Conservation (phyloP, 2,113 vertebrate genomes). For the Amazona guildingii region DNA sequence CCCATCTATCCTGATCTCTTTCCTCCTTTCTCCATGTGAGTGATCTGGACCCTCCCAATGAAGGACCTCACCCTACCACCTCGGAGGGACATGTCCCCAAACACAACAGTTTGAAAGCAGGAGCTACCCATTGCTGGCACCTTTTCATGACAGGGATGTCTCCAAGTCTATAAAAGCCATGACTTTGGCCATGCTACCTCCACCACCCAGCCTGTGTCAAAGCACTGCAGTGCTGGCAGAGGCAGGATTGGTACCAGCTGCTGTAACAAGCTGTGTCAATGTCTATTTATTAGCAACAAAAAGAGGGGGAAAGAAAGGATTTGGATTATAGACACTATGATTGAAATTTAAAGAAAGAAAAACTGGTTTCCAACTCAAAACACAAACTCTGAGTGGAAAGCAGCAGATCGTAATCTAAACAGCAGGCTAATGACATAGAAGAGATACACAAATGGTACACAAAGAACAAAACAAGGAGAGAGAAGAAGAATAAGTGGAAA, state of each 20-base stretch:
- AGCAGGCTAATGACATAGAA: background rate
- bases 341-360: background rate
- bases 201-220: background rate
- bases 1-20: background rate
- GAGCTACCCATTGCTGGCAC: background rate
- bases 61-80: background rate
- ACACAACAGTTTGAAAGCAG: background rate
- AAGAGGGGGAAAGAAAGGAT: background rate
- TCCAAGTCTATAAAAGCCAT: background rate
- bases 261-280: background rate
- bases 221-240: background rate
- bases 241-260: background rate
- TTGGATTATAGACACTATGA: background rate
- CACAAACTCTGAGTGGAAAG: fast-evolving
- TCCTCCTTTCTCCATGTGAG: background rate
- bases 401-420: background rate
- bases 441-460: background rate
- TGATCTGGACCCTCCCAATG: background rate
- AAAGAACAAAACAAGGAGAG: background rate
- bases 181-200: background rate
- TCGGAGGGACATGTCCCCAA: fast-evolving
- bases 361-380: background rate
- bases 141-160: background rate
- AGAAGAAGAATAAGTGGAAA: background rate
- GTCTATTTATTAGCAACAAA: background rate